phyloP scores from a whole-genome alignment of 2,888 invertebrate genomes.

The Drosophila picticornis region DNA sequence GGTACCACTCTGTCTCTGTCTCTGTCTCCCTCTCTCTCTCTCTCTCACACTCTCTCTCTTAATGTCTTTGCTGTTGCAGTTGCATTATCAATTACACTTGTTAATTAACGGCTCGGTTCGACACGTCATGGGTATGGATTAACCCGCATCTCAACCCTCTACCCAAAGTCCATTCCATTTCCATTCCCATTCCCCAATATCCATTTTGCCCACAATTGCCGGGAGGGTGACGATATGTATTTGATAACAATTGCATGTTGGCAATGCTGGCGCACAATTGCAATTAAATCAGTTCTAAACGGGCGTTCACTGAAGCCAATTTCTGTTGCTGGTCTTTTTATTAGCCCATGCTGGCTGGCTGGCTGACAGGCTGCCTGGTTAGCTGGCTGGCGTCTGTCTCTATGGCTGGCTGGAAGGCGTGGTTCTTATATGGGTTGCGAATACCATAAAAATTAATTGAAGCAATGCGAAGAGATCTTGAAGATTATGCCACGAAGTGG shows the following conservation, averaged over 20 bases:
- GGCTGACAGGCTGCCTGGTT: constrained; percentile 13
- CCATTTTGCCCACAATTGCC: constrained; percentile 20
- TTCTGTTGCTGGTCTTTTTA: constrained; percentile 34
- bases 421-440: constrained; percentile 69
- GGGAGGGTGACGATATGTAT: constrained; percentile 56
- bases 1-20: constrained; percentile 8
- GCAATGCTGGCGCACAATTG: constrained; percentile 63
- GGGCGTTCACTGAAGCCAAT: constrained; percentile 59
- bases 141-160: constrained; percentile 60
- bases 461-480: constrained; percentile 50
- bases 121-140: constrained; percentile 50
- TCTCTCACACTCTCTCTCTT: background rate
- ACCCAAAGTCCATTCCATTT: constrained; percentile 24
- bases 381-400: background rate
- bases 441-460: constrained; percentile 71
- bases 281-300: constrained; percentile 78
- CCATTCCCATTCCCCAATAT: constrained; percentile 2
- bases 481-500: constrained; percentile 41
- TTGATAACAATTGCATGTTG: constrained; percentile 74
- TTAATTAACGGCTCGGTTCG: constrained; percentile 65
- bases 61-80: constrained; percentile 3
- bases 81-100: constrained; percentile 77
- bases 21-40: background rate
- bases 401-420: constrained; percentile 37
- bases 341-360: constrained; percentile 38